Evolutionary conservation across 2,888 invertebrate genomes (phyloP).

Genomic region (Clusia tigrina): DNA sequence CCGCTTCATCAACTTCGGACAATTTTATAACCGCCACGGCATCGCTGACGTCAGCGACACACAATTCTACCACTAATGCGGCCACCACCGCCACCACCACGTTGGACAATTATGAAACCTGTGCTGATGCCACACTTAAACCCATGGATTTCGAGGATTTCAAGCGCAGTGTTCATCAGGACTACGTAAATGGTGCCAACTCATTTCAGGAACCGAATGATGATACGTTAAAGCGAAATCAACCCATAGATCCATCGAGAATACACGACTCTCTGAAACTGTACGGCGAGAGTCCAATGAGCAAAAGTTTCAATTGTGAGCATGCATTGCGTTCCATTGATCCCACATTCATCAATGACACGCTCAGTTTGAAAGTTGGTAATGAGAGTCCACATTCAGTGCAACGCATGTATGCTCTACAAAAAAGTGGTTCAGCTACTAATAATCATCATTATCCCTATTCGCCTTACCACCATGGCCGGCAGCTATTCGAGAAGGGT

Average conservation of each 20-base stretch:
- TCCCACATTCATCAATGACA: slow-evolving; percentile 59
- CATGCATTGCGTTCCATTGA: slow-evolving; percentile 61
- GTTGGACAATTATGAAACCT: slow-evolving; percentile 51
- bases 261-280: slow-evolving; percentile 65
- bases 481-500: slow-evolving; percentile 57
- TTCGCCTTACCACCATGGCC: slow-evolving; percentile 44
- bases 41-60: slow-evolving; percentile 50
- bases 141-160: slow-evolving; percentile 65
- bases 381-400: slow-evolving; percentile 45
- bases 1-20: slow-evolving; percentile 52
- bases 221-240: slow-evolving; percentile 63
- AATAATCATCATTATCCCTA: slow-evolving; percentile 31
- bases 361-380: slow-evolving; percentile 52
- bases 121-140: slow-evolving; percentile 62
- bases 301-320: slow-evolving; percentile 64
- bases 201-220: slow-evolving; percentile 61
- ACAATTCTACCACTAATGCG: slow-evolving; percentile 42
- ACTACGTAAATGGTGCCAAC: slow-evolving; percentile 63
- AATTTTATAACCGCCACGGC: slow-evolving; percentile 59
- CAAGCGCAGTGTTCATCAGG: slow-evolving; percentile 62
- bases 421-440: slow-evolving; percentile 61
- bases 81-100: slow-evolving; percentile 50
- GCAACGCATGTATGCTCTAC: slow-evolving; percentile 56
- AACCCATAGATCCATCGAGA: slow-evolving; percentile 66
- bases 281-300: slow-evolving; percentile 64